A percentile compares a stretch with the other conserved stretches of the same genome.
Conservation (phyloP, 2,113 vertebrate species). For the Ovis aries region ARS-UI_Ramb_v3.0 NC_056056.1:50966501-50967000, state of each 20-base stretch:
- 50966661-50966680: conserved; percentile 32
- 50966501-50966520: background rate
- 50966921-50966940: background rate
- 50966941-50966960: background rate
- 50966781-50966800: background rate
- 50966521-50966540: background rate
- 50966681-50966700: background rate
- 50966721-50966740: background rate
- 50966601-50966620: background rate
- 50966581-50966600: background rate
- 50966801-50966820: background rate
- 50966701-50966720: background rate
- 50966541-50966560: background rate
- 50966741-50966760: background rate
- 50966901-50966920: background rate
- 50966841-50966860: background rate
- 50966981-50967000: background rate
- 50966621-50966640: conserved; percentile 50
- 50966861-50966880: background rate
- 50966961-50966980: background rate
- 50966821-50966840: background rate
- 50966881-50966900: background rate
- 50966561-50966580: background rate
- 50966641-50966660: conserved; percentile 21
- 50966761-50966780: background rate